These are phyloP conservation scores for Drosophila rellima DNA, from an alignment of 2,888 invertebrate species.

Conservation along the genomic window DNA sequence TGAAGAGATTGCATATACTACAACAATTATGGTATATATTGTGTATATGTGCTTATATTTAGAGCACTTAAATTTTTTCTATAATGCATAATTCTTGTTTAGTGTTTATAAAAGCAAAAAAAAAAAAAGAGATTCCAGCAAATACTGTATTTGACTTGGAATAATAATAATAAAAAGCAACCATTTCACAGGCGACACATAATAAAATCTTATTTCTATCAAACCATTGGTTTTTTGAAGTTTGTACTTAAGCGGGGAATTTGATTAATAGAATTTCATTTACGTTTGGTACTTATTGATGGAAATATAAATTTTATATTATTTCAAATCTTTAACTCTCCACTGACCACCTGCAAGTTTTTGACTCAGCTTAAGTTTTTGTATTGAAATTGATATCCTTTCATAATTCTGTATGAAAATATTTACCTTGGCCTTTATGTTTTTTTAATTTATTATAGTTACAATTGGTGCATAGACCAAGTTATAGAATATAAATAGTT, in stretches of 20 bases:
- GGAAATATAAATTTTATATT: background rate
- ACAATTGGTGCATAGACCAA: no score
- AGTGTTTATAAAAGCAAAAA: constrained; percentile 36
- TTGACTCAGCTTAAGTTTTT: background rate
- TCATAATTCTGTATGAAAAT: no score
- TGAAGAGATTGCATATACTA: constrained; percentile 49
- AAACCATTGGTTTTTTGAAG: constrained; percentile 8
- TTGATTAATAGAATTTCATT: no score
- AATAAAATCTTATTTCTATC: constrained; percentile 40
- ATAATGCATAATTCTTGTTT: constrained; percentile 37
- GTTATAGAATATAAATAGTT: no score
- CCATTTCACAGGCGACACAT: constrained; percentile 50
- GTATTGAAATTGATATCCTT: no score
- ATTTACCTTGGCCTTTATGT: no score
- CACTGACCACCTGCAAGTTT: background rate
- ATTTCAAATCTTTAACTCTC: background rate
- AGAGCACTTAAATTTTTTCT: constrained; percentile 43
- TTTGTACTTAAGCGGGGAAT: background rate
- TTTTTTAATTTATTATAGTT: no score
- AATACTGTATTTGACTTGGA: constrained; percentile 40
- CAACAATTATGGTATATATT: constrained; percentile 39
- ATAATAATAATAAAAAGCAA: constrained; percentile 45
- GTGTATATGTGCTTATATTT: constrained; percentile 43
- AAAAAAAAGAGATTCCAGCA: constrained; percentile 12
- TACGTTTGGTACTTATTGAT: background rate